phyloP scores from a whole-genome alignment of 1,140 invertebrate genomes.

The Leptonema lineaticorne region DNA sequence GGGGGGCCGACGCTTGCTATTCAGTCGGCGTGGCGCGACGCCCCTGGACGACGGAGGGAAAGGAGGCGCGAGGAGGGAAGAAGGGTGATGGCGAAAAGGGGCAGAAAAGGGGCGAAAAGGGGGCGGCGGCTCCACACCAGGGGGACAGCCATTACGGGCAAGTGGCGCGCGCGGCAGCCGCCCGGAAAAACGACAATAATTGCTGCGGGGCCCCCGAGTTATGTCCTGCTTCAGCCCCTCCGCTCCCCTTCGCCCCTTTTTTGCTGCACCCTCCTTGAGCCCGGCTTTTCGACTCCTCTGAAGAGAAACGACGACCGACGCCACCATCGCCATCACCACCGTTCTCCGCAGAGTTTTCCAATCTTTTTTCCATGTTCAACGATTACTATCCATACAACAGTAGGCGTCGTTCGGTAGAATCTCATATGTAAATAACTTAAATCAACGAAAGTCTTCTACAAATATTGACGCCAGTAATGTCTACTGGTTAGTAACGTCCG shows the following conservation, averaged over 20 bases:
- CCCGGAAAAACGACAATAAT: slow-evolving; percentile 36
- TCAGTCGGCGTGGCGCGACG: slow-evolving; percentile 19
- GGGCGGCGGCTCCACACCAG: not conserved
- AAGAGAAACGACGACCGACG: not conserved
- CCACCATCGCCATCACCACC: not conserved
- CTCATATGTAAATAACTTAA: no score
- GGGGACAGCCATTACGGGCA: slow-evolving; percentile 31
- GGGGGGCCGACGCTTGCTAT: slow-evolving; percentile 20
- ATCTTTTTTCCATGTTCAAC: not conserved
- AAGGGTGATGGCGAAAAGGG: no score
- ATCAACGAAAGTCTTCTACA: no score
- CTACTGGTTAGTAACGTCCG: no score
- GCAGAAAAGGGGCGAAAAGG: no score
- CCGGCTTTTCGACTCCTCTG: slow-evolving; percentile 14
- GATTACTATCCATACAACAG: no score
- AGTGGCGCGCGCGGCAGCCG: slow-evolving; percentile 34
- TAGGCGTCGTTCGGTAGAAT: no score
- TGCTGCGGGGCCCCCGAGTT: slow-evolving; percentile 33
- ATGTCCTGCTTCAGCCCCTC: slow-evolving; percentile 26
- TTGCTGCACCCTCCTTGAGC: not conserved
- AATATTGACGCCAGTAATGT: no score
- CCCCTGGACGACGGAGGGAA: not conserved
- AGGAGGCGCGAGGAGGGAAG: not conserved
- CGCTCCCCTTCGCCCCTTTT: slow-evolving; percentile 1
- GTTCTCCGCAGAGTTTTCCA: not conserved